Percentiles rank a stretch among this genome's conserved stretches.
Evolutionary conservation across 1,140 invertebrate genomes (phyloP).

Genomic region (Kradibia gibbosae): DNA sequence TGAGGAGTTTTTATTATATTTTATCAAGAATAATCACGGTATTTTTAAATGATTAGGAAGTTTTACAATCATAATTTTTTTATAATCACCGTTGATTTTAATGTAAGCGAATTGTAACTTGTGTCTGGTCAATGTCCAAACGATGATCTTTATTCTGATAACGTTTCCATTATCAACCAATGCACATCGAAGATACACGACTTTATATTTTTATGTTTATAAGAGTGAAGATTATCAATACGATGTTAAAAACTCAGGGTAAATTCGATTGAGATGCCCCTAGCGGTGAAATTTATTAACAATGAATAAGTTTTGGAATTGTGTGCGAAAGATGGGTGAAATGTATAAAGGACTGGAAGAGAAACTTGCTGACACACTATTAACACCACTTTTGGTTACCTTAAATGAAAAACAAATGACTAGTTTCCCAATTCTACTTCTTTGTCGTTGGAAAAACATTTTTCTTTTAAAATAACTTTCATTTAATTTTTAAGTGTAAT

Average conservation of each 20-base stretch:
- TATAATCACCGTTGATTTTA: background rate
- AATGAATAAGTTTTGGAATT: background rate
- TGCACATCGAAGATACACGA: background rate
- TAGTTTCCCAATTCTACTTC: too few species aligned
- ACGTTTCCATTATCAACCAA: background rate
- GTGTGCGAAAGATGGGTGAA: background rate
- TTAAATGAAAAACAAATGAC: too few species aligned
- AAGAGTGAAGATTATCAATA: slow-evolving; percentile 1
- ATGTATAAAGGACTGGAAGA: background rate
- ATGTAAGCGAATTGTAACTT: background rate
- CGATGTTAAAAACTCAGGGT: background rate
- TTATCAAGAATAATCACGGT: too few species aligned
- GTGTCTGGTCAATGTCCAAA: slow-evolving; percentile 13
- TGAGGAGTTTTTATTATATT: too few species aligned
- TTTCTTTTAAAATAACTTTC: too few species aligned
- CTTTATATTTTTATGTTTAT: background rate
- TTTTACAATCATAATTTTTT: background rate
- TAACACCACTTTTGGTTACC: too few species aligned
- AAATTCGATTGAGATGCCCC: slow-evolving; percentile 23
- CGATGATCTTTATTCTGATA: background rate
- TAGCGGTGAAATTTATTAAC: background rate
- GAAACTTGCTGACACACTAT: background rate
- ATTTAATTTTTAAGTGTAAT: too few species aligned
- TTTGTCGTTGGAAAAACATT: too few species aligned
- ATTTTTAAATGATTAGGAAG: background rate